Percentiles rank a stretch among this genome's conserved stretches.
Evolutionary conservation across 2,797 vertebrate genomes (phyloP).

Genomic region (Dromococcyx pavoninus): DNA sequence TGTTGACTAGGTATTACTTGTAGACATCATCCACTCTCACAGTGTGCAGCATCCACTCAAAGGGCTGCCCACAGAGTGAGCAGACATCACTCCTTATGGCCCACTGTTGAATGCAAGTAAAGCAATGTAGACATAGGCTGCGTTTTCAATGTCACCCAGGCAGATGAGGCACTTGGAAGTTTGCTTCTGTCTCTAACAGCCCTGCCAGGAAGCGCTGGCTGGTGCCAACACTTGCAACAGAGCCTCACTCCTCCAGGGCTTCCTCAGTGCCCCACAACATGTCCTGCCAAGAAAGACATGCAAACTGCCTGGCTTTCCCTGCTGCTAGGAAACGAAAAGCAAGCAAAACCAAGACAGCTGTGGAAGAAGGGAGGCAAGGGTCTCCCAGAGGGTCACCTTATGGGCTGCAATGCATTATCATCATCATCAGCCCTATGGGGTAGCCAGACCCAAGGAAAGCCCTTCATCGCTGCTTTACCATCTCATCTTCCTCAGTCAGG

Average conservation of each 20-base stretch:
- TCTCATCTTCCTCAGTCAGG: too few species aligned
- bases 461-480: too few species aligned
- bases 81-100: background rate
- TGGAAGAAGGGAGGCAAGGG: too few species aligned
- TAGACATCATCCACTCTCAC: accelerated
- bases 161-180: background rate
- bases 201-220: background rate
- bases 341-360: too few species aligned
- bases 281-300: background rate
- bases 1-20: accelerated
- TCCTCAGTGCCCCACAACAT: accelerated
- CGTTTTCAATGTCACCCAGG: background rate
- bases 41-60: accelerated
- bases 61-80: background rate
- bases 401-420: too few species aligned
- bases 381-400: too few species aligned
- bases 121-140: background rate
- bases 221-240: background rate
- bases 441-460: too few species aligned
- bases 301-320: background rate
- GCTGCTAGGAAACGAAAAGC: background rate
- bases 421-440: too few species aligned
- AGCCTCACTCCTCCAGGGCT: background rate
- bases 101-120: background rate
- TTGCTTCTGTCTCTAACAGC: background rate